Evolutionary conservation across 2,888 invertebrate species (phyloP).

Genomic region (Campopleginae sp.): DNA sequence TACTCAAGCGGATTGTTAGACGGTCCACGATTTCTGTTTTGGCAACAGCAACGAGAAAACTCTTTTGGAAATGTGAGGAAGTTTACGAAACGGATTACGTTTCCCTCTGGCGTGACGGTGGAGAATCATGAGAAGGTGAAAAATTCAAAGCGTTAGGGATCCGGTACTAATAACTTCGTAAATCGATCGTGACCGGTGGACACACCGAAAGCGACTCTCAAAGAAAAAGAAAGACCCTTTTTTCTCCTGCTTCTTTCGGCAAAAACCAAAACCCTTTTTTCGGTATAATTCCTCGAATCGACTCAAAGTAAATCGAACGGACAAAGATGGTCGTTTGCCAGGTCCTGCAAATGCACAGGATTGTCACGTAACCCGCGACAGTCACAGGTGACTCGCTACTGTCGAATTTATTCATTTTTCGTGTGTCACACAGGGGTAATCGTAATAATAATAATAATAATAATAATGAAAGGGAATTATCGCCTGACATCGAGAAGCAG

Average conservation of each 20-base stretch:
- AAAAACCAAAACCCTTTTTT: neutral
- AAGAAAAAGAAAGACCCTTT: neutral
- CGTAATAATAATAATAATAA: neutral
- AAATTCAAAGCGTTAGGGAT: neutral
- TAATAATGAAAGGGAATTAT: neutral
- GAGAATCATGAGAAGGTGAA: neutral
- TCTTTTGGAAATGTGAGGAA: neutral
- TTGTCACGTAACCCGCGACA: neutral
- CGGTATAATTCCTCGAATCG: neutral
- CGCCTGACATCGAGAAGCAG: neutral
- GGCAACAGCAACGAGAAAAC: neutral
- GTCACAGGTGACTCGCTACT: neutral
- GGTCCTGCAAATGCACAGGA: neutral
- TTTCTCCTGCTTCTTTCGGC: neutral
- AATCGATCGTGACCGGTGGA: neutral
- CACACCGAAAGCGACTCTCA: neutral
- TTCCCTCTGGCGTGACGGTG: neutral
- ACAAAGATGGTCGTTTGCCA: neutral
- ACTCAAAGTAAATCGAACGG: neutral
- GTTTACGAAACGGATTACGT: neutral
- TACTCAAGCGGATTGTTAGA: conserved; percentile 4
- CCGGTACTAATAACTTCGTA: neutral
- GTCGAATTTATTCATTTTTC: neutral
- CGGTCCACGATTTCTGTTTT: neutral
- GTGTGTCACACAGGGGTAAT: neutral